Evolutionary conservation across 1,140 invertebrate genomes (phyloP).

Genomic region (Galendromus occidentalis): DNA sequence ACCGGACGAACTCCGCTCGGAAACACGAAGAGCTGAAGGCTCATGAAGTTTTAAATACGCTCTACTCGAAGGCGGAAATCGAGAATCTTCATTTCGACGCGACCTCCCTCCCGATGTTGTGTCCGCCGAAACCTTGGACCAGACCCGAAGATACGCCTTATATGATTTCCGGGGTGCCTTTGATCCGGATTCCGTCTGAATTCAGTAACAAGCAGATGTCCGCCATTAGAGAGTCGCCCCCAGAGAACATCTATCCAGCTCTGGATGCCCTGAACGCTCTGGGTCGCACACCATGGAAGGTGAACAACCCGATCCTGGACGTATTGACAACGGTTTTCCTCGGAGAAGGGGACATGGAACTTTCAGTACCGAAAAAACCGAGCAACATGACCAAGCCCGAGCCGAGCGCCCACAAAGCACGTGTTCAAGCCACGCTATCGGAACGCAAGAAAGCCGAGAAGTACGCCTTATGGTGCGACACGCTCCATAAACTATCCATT

Average conservation of each 20-base stretch:
- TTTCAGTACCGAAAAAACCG: no score
- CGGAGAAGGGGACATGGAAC: no score
- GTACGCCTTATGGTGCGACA: slow-evolving; percentile 85
- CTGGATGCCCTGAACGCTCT: slow-evolving; percentile 80
- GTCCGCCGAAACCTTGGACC: background rate
- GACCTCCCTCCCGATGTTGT: slow-evolving; percentile 42
- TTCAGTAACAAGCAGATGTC: slow-evolving; percentile 41
- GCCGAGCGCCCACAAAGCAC: no score
- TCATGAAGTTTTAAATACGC: slow-evolving; percentile 46
- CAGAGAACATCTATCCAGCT: slow-evolving; percentile 49
- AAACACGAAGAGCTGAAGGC: slow-evolving; percentile 54
- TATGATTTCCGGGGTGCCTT: slow-evolving; percentile 16
- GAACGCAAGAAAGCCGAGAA: slow-evolving; percentile 45
- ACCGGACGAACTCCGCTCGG: slow-evolving; percentile 24
- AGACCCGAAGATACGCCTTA: background rate
- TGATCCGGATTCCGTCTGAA: slow-evolving; percentile 29
- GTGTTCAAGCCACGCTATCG: no score
- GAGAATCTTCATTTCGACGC: slow-evolving; percentile 47
- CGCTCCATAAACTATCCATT: slow-evolving; percentile 75
- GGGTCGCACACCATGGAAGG: slow-evolving; percentile 65
- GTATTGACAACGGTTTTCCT: slow-evolving; percentile 29
- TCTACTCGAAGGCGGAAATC: slow-evolving; percentile 43
- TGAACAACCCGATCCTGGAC: slow-evolving; percentile 46
- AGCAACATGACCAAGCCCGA: no score
- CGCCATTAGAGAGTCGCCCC: slow-evolving; percentile 32